Evolutionary conservation across 2,113 vertebrate genomes (phyloP), one percentile per base, ranked within the genome.

Genomic region (Pangasianodon gigas): DNA sequence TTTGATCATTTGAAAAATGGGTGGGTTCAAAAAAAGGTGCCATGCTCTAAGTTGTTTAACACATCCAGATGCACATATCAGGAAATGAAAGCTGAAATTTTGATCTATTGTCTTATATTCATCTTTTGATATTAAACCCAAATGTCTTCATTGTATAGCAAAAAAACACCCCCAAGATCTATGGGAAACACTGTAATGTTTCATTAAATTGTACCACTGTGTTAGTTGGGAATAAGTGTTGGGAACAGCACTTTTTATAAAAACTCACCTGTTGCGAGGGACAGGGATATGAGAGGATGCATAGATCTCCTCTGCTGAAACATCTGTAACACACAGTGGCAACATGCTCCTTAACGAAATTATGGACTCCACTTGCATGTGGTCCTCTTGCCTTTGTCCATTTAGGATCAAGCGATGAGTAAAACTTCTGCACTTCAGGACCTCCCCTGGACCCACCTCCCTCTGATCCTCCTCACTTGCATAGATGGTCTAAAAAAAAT

Each of bases 281-380:
- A 96, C 96, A 9, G 96, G 96, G 92, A 96, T 96, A 93, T 96
- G 94, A 83, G 94, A 95, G 29, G 96, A 96, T 7, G 92, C 67
- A 77, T 93, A 89, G 32, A 92, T 90, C 67, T 96, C 88, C 71
- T 96, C 89, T 37, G 87, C 90, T 91, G 75, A 84, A 84, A 86
- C 7, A 89, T 93, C 90, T 93, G 93, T 60, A 67, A 93, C 94
- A 41, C 90, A 93, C 29, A 87, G 91, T 87, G 93, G 90, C 90
- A 93, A 93, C 91, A 90, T 87, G 91, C 93, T 93, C 91, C 93
- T 95, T 90, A 94, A 93, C 89, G 92, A 90, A 90, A 93, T 95
- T 92, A 93, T 93, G 93, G 93, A 93, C 89, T 96, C 95, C 90
- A 93, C 91, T 93, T 94, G 94, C 92, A 94, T 94, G 91, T 92